A percentile compares a stretch with the other conserved stretches of the same genome.
Evolutionary conservation across 1,140 invertebrate species (phyloP).

Genomic region (Gonioctena quinquepunctata): DNA sequence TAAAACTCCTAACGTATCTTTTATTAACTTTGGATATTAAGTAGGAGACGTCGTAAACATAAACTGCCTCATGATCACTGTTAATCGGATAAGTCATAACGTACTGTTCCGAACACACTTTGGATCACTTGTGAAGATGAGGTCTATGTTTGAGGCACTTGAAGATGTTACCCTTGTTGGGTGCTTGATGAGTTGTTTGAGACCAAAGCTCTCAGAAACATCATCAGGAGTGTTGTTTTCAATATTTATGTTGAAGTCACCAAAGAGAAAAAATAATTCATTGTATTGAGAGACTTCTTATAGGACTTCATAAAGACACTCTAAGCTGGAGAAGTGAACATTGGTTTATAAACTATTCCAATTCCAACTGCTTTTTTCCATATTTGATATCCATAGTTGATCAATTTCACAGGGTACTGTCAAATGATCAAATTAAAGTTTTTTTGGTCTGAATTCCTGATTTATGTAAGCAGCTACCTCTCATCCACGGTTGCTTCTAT

Average conservation of each 20-base stretch:
- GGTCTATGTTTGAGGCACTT: not conserved
- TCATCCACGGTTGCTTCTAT: not conserved
- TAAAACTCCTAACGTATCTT: not conserved
- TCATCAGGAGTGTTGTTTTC: not conserved
- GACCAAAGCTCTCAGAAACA: not conserved
- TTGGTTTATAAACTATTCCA: not conserved
- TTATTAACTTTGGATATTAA: not conserved
- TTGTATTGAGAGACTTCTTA: not conserved
- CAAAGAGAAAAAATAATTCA: not conserved
- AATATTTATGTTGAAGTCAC: not conserved
- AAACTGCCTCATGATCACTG: not conserved
- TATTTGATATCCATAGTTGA: not conserved
- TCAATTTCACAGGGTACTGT: not conserved
- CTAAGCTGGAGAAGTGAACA: not conserved
- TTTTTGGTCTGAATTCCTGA: not conserved
- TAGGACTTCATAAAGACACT: not conserved
- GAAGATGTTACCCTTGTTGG: not conserved
- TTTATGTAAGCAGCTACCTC: not conserved
- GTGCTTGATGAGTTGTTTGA: not conserved
- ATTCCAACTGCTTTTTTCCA: not conserved
- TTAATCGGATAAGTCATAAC: not conserved
- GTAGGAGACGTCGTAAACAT: not conserved
- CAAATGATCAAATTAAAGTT: not conserved
- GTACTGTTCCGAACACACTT: not conserved
- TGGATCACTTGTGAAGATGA: not conserved